Base-by-base conservation (phyloP, 92 coral and sea anemone genomes). In the Micromussa lordhowensis region DNA sequence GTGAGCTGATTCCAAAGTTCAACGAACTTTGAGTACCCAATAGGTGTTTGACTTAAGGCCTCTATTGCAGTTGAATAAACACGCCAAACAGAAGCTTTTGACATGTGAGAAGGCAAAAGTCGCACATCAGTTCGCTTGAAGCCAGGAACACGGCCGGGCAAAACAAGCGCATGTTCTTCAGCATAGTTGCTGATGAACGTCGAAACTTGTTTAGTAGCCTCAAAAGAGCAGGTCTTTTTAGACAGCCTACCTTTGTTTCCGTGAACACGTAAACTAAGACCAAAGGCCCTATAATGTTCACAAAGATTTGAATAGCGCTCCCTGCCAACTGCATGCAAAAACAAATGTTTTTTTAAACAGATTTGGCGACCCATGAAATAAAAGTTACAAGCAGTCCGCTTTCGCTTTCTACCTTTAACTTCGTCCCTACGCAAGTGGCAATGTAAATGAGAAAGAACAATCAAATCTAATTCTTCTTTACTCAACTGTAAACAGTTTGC, bases 101-200 rank as follows among this genome's bases (percentile, higher is more conserved):
- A 79, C 15, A 88, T 85, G 19, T 64, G 19, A 0, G 91, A 91
- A 14, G 94, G 94, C 68, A 92, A 87, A 18, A 91, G 38, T 40
- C 84, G 88, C 28, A 92, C 87, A 36, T 92, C 90, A n/a, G 63
- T 75, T 44, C 92, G n/a, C 30, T 92, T 92, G 44, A 92, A 92
- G 34, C 94, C 90, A 36, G 92, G 94, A 19, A 88, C 90, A 29
- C 88, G 90, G 31, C 90, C 94, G 7, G 92, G 94, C 58, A 92
- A 79, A 26, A 88, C 28, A 57, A 92, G 90, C 18, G 94, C 92
- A 78, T 92, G 90, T 64, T 92, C 84, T 85, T 92, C 94, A 48
- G 92, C 90, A 58, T 36, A 40, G 85, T 92, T 92, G 26, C 36
- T 18, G 19, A 88, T 84, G 28, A 92, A 92, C 68, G 72, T 88